Evolutionary conservation across 2,888 invertebrate species (phyloP).

Genomic region (Epinotia nisella): DNA sequence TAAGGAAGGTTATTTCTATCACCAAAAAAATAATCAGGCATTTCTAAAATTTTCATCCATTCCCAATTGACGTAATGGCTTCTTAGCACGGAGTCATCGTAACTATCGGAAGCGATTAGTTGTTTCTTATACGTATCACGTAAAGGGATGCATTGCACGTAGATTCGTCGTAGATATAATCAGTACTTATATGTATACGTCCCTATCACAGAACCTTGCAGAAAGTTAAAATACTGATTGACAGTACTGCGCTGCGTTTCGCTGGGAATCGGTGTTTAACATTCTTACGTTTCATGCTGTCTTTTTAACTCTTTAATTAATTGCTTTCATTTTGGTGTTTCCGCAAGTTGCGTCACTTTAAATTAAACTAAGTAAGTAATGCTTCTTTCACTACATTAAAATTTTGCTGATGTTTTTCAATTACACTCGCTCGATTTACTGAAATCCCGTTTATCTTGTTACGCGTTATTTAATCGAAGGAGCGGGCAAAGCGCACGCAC

Average conservation of each 20-base stretch:
- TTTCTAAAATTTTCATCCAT: no score
- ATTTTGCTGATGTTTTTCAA: constrained; percentile 18
- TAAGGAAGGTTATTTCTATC: no score
- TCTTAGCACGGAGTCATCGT: not conserved
- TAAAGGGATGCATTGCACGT: not conserved
- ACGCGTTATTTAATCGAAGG: constrained; percentile 17
- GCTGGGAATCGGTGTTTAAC: constrained; percentile 2
- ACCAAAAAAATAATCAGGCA: no score
- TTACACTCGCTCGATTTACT: constrained; percentile 12
- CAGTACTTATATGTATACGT: not conserved
- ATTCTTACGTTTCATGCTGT: constrained; percentile 23
- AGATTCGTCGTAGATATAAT: not conserved
- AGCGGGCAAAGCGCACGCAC: no score
- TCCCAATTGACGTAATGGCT: constrained; percentile 9
- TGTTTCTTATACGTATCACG: not conserved
- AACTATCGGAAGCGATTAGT: not conserved
- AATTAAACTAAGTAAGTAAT: constrained; percentile 32
- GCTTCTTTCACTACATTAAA: constrained; percentile 30
- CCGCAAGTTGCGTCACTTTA: constrained; percentile 33
- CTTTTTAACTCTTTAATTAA: constrained; percentile 26
- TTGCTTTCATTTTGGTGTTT: constrained; percentile 37
- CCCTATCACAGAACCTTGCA: not conserved
- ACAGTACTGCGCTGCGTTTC: not conserved
- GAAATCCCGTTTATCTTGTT: constrained; percentile 11
- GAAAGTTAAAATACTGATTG: not conserved